Conservation (phyloP, 1,140 invertebrate species). For the Macrobrachium rosenbergii region DNA sequence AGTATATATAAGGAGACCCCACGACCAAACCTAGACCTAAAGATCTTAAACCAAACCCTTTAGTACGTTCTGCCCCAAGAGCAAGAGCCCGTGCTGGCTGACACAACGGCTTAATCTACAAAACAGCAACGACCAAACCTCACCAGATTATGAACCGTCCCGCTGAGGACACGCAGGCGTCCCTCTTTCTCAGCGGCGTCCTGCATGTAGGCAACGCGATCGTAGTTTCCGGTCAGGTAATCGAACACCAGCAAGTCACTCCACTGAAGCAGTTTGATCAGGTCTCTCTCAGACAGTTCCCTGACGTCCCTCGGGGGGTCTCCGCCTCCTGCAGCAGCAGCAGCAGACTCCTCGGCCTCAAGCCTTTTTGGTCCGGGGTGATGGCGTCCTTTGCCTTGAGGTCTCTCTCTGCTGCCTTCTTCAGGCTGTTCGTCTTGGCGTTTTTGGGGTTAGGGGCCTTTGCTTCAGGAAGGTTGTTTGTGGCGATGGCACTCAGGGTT, state of each 20-base stretch:
- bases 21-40: too few relatives aligned
- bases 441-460: too few relatives aligned
- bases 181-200: slow-evolving; percentile 71
- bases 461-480: too few relatives aligned
- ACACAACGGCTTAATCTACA: too few relatives aligned
- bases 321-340: background rate
- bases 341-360: background rate
- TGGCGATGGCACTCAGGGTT: too few relatives aligned
- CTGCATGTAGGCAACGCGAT: slow-evolving; percentile 66
- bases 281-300: slow-evolving; percentile 44
- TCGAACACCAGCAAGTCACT: slow-evolving; percentile 72
- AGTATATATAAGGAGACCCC: too few relatives aligned
- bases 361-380: background rate
- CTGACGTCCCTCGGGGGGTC: background rate
- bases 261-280: slow-evolving; percentile 71
- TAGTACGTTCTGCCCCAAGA: too few relatives aligned
- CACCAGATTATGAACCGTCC: slow-evolving; percentile 71
- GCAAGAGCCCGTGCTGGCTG: too few relatives aligned
- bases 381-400: background rate
- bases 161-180: slow-evolving; percentile 69
- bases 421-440: too few relatives aligned
- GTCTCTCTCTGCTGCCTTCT: background rate
- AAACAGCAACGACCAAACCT: background rate
- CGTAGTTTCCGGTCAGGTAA: slow-evolving; percentile 72
- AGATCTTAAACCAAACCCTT: too few relatives aligned